Evolutionary conservation across 2,113 vertebrate genomes (phyloP).

Genomic region (Sigmodon hispidus): DNA sequence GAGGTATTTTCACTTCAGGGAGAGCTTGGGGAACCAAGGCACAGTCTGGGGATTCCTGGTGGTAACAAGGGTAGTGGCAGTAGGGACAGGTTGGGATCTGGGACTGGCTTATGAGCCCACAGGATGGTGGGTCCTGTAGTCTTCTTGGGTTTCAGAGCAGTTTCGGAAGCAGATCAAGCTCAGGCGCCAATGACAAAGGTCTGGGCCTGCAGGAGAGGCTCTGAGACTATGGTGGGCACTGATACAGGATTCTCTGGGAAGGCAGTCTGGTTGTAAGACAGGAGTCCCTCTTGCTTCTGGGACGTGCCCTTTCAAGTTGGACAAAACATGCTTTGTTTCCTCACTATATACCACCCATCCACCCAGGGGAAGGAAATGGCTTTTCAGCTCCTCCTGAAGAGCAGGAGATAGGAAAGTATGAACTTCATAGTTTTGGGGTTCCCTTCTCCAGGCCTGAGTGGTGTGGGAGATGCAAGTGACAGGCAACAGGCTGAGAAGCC

Average conservation of each 20-base stretch:
- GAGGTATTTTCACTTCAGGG: neutral
- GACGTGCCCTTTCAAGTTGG: slow-evolving; percentile 70
- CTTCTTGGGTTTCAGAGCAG: neutral
- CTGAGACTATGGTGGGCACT: neutral
- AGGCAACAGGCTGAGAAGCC: neutral
- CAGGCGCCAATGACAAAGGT: neutral
- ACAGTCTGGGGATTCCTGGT: neutral
- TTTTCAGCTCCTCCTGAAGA: neutral
- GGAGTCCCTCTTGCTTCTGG: neutral
- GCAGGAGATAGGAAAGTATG: neutral
- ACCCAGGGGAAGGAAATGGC: slow-evolving; percentile 31
- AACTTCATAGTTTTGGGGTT: neutral
- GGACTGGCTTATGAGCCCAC: neutral
- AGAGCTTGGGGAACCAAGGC: neutral
- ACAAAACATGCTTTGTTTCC: slow-evolving; percentile 48
- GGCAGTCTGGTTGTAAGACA: slow-evolving; percentile 19
- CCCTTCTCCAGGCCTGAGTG: neutral
- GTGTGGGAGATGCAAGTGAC: neutral
- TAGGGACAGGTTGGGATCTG: neutral
- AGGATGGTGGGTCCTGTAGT: neutral
- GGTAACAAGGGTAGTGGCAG: neutral
- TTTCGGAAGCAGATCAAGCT: neutral
- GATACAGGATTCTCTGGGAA: neutral
- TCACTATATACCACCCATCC: neutral
- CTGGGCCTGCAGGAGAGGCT: neutral